Conservation (phyloP, 2,113 vertebrate species). For the Cheirogaleus medius region DNA sequence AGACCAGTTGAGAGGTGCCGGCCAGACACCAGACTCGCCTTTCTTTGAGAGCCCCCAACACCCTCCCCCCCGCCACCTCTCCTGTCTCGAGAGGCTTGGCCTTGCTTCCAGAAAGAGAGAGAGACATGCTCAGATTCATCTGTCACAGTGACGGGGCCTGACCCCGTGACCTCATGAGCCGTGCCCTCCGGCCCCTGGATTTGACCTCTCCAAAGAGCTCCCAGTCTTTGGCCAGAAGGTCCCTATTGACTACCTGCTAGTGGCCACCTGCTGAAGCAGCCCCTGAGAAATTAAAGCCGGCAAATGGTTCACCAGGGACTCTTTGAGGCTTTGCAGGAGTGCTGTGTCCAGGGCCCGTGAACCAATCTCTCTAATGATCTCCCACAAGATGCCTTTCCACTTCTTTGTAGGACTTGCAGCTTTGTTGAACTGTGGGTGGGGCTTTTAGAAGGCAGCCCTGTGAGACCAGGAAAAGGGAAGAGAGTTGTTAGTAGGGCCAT, state of each 20-base stretch:
- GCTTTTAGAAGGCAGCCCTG: not conserved
- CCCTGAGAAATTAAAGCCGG: slow-evolving; percentile 91
- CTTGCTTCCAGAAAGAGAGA: not conserved
- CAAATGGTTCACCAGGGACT: slow-evolving; percentile 92
- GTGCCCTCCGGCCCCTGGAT: slow-evolving; percentile 90
- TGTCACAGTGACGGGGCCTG: slow-evolving; percentile 90
- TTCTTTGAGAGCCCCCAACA: slow-evolving; percentile 63
- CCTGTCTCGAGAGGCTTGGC: slow-evolving; percentile 56
- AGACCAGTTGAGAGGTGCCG: slow-evolving; percentile 88
- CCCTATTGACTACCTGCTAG: slow-evolving; percentile 97
- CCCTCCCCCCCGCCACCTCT: slow-evolving; percentile 46
- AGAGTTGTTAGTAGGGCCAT: too few relatives aligned
- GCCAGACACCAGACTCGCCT: slow-evolving; percentile 69
- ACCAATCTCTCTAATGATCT: slow-evolving; percentile 97
- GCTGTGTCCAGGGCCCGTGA: slow-evolving; percentile 86
- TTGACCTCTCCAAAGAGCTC: slow-evolving; percentile 89
- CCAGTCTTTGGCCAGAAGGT: slow-evolving; percentile 86
- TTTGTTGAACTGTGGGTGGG: not conserved
- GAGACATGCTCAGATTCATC: slow-evolving; percentile 86
- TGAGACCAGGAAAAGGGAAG: not conserved
- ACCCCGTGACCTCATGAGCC: slow-evolving; percentile 88
- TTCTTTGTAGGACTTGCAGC: not conserved
- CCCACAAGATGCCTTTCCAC: slow-evolving; percentile 80
- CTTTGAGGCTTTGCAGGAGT: slow-evolving; percentile 85
- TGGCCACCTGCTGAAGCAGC: slow-evolving; percentile 88